Base-by-base conservation (phyloP, 2,797 vertebrate species). In the Macropodus opercularis region DNA sequence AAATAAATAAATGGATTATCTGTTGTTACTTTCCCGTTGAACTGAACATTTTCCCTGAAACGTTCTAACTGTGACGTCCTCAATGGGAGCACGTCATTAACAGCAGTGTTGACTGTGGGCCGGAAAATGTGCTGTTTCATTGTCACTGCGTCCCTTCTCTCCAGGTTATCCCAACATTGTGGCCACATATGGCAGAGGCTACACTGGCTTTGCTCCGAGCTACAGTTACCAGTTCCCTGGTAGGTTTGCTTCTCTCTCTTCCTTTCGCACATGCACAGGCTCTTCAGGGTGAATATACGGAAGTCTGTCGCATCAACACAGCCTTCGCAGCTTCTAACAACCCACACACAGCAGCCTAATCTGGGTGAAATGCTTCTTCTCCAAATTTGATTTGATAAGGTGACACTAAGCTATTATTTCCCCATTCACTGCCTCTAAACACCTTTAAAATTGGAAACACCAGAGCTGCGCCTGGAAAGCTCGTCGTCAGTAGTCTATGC, bases 171-270 rank as follows among this genome's bases (percentile, higher is more conserved):
- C 95, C 26, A 96, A 96, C 89, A 95, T 96, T 68, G 94, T 96
- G 63, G 94, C 95, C 17, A 96, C 95, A 1, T 96, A 96, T 10
- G 94, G 95, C 82, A 90, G 95, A 79, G 94, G 95, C 87, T 96
- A 96, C 72, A 94, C 94, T 18, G 94, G 95, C 84, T 96, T 96
- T 69, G 93, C 95, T 79, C 95, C 95, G 31, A 95, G 94, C 85
- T 96, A 96, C 84, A 95, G 95, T 90, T 96, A 96, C 87, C 95
- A 96, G 73, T 96, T 96, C 85, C 95, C 95, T 90, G 95, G 95
- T 96, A 91, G 39, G 94, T 94, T 86, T 10, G 14, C 19, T 31
- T 17, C 75, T 63, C 34, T 59, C 42, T 56, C 69, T 66, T 17
- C 42, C 12, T 6, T 3, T 39, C 3, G 11, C 18, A 31, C 29